Base-by-base conservation (phyloP, 1,140 invertebrate species). In the Monochamus saltuarius region DNA sequence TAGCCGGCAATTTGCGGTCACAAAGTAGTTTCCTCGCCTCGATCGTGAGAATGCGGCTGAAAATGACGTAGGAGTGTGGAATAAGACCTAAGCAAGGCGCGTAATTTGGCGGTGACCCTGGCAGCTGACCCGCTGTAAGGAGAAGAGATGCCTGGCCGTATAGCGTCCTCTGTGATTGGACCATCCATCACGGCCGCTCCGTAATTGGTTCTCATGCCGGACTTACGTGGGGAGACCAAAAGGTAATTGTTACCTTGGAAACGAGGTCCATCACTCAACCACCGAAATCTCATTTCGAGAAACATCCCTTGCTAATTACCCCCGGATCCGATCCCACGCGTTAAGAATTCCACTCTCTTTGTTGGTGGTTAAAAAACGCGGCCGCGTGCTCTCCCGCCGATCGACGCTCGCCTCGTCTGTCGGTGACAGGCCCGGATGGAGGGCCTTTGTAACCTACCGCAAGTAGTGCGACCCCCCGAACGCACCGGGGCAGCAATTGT, bases 201-300 rank as follows among this genome's bases (percentile, higher is more conserved):
- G 70, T 73, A 73, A 73, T 73, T 73, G 72, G 72, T 73, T 73
- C 72, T 69, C 72, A 72, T 71, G 63, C 64, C 59, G 64, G 63
- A 68, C 67, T 57, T 56, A 64, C 61, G 61, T 60, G 67, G 62
- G 62, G 61, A 61, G 57, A 51, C 67, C 65, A 61, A 69, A 60
- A 65, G 64, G 70, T 74, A 73, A 74, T 74, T 73, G 71, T 72
- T 73, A 71, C 70, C 70, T 71, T 71, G 66, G 64, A 70, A 68
- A 68, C 69, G 64, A 60, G 59, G 63, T 61, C 55, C 64, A 64
- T 70, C 64, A 65, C 59, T 65, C 70, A 71, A 62, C 35, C 43
- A 56, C 49, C 49, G 49, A 67, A 62, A 65, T 65, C 54, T 68
- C 61, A 64, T 68, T 66, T 66, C 58, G 60, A 55, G 19, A 55